Percentiles rank a stretch among this genome's conserved stretches.
phyloP scores from a whole-genome alignment of 2,888 invertebrate genomes.

The Gymnosoma rotundatum region DNA sequence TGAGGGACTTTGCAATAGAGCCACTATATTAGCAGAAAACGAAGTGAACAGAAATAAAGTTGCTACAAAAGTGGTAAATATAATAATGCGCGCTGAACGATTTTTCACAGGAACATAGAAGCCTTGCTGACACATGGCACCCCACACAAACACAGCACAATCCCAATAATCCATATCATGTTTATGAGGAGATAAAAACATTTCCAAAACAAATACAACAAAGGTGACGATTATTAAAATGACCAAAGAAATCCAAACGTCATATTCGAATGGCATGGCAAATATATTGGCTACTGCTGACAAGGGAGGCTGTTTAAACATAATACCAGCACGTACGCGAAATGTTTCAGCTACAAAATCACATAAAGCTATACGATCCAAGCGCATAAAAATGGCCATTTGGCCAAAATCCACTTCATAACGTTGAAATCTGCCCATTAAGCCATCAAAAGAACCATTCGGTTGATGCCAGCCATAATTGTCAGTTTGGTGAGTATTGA shows the following conservation, averaged over 20 bases:
- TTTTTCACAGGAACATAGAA: conserved; percentile 83
- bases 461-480: conserved; percentile 84
- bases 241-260: conserved; percentile 84
- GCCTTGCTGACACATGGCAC: conserved; percentile 86
- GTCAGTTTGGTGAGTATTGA: conserved; percentile 80
- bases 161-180: conserved; percentile 81
- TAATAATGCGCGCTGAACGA: conserved; percentile 83
- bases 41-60: conserved; percentile 85
- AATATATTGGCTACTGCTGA: conserved; percentile 86
- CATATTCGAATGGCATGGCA: conserved; percentile 84
- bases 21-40: conserved; percentile 87
- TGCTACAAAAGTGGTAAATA: conserved; percentile 84
- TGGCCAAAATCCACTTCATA: conserved; percentile 84
- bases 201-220: conserved; percentile 75
- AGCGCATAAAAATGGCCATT: conserved; percentile 84
- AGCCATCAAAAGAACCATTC: conserved; percentile 84
- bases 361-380: conserved; percentile 83
- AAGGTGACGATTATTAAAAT: conserved; percentile 77
- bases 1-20: conserved; percentile 86
- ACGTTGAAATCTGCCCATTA: conserved; percentile 84
- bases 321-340: conserved; percentile 83
- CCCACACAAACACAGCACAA: conserved; percentile 84
- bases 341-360: conserved; percentile 84
- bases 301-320: conserved; percentile 86
- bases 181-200: conserved; percentile 75